Evolutionary conservation across 2,113 vertebrate genomes (phyloP).

Genomic region (Urocynchramus pylzowi): DNA sequence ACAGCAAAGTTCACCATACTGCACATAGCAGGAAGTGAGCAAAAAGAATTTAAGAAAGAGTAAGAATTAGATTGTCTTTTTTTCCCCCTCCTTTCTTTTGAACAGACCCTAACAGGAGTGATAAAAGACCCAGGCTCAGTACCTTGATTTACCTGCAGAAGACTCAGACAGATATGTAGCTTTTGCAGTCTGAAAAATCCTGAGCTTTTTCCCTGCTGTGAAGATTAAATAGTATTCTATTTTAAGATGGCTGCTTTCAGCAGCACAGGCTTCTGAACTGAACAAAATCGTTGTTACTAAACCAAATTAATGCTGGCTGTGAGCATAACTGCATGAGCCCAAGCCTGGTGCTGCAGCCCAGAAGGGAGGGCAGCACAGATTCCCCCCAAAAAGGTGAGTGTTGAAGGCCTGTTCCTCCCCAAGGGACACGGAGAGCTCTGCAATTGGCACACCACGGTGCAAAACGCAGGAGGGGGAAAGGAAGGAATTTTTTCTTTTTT

Average conservation of each 20-base stretch:
- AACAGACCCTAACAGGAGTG: not conserved
- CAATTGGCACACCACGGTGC: not conserved
- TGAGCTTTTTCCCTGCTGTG: not conserved
- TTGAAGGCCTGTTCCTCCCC: not conserved
- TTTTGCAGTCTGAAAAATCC: not conserved
- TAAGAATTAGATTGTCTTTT: not conserved
- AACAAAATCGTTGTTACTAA: not conserved
- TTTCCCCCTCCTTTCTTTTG: not conserved
- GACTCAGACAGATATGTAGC: not conserved
- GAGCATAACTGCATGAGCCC: not conserved
- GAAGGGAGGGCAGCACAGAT: not conserved
- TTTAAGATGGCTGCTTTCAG: not conserved
- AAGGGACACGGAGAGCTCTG: not conserved
- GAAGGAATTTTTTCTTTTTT: not conserved
- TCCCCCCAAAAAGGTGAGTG: not conserved
- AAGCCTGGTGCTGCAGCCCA: not conserved
- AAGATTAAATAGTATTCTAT: slow-evolving; percentile 13
- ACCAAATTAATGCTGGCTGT: not conserved
- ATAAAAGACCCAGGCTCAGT: not conserved
- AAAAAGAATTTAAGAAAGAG: not conserved
- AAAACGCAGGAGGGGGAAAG: not conserved
- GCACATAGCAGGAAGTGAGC: not conserved
- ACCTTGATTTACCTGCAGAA: not conserved
- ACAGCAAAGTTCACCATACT: not conserved
- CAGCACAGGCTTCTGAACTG: not conserved